Evolutionary conservation across 2,888 invertebrate genomes (phyloP).

Genomic region (Chrysolina americana): DNA sequence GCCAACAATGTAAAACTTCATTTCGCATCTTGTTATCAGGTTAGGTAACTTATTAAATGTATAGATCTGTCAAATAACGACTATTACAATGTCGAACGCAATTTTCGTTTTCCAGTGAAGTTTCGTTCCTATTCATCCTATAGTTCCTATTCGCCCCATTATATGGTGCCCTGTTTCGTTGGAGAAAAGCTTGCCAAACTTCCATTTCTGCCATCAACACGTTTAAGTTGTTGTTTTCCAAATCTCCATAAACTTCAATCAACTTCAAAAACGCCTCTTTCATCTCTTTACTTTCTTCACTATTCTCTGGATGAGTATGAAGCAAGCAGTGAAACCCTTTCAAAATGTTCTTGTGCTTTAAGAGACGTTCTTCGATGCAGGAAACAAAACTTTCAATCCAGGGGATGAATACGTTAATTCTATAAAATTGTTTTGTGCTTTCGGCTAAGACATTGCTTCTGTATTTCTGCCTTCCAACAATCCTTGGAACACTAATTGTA

Average conservation of each 20-base stretch:
- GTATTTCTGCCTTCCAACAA: too few species aligned
- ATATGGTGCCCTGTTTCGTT: neutral
- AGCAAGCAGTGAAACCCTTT: neutral
- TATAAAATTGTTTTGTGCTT: too few species aligned
- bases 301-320: neutral
- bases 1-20: too few species aligned
- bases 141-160: too few species aligned
- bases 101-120: too few species aligned
- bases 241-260: neutral
- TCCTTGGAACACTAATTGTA: too few species aligned
- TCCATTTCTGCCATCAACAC: neutral
- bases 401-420: neutral
- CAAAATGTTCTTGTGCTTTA: neutral
- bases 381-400: neutral
- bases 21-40: too few species aligned
- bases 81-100: too few species aligned
- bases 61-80: too few species aligned
- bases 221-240: neutral
- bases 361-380: neutral
- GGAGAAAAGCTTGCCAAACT: neutral
- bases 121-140: too few species aligned
- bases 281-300: neutral
- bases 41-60: too few species aligned
- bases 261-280: constrained; percentile 1
- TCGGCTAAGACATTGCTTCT: too few species aligned